A percentile compares a stretch with the other conserved stretches of the same genome.
These are phyloP conservation scores for Pelecanus crispus DNA, from an alignment of 2,113 vertebrate genomes.

Conservation along the genomic window DNA sequence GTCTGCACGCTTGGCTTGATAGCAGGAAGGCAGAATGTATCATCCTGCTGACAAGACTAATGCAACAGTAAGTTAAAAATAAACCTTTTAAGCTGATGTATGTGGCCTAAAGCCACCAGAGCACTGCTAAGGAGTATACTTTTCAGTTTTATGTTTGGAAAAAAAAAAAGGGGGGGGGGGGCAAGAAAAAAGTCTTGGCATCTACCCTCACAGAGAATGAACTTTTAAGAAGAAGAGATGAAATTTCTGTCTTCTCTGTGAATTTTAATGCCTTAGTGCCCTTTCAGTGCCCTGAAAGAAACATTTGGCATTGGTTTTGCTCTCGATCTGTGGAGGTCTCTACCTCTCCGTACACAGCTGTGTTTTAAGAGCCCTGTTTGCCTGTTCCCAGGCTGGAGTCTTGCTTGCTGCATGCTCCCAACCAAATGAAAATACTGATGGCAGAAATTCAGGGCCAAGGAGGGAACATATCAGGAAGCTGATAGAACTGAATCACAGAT, in stretches of 20 bases:
- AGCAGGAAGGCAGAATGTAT: not conserved
- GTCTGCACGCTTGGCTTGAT: not conserved
- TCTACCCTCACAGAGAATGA: not conserved
- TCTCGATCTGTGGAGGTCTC: not conserved
- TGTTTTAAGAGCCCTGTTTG: not conserved
- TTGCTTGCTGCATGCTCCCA: not conserved
- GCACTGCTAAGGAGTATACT: not conserved
- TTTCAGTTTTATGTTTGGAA: not conserved
- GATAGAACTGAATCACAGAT: not conserved
- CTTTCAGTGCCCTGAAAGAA: not conserved
- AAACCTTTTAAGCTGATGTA: slow-evolving; percentile 3
- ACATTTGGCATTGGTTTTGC: not conserved
- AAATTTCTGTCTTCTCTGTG: not conserved
- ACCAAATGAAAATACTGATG: not conserved
- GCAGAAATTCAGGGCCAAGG: not conserved
- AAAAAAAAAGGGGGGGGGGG: no score
- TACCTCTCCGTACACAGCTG: not conserved
- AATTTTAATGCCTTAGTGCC: not conserved
- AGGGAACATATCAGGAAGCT: not conserved
- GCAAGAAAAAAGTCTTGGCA: not conserved
- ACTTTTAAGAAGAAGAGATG: not conserved
- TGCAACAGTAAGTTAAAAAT: not conserved
- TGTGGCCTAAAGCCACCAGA: not conserved
- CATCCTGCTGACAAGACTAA: not conserved
- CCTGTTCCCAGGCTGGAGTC: not conserved